Evolutionary conservation across 92 coral and sea anemone species (phyloP).

Genomic region (Epizoanthus illoricatus): DNA sequence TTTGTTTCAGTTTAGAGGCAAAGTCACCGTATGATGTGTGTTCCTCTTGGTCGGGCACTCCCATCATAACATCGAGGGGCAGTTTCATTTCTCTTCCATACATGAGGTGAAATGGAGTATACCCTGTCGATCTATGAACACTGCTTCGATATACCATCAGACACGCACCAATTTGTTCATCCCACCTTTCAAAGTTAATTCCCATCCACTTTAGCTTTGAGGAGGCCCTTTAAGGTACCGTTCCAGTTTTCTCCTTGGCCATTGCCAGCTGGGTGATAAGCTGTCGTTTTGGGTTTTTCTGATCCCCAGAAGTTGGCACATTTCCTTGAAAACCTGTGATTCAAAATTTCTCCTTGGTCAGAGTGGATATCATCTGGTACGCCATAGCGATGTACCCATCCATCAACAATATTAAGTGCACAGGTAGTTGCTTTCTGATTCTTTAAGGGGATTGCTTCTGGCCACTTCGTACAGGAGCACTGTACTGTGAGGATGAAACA

Average conservation of each 20-base stretch:
- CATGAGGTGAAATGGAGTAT: constrained; percentile 45
- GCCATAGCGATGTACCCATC: constrained; percentile 54
- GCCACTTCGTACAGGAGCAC: constrained; percentile 61
- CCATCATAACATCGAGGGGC: constrained; percentile 43
- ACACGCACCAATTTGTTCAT: constrained; percentile 39
- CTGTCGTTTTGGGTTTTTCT: constrained; percentile 39
- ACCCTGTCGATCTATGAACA: constrained; percentile 33
- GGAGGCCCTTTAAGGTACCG: constrained; percentile 36
- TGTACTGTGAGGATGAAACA: constrained; percentile 48
- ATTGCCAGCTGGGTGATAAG: constrained; percentile 41
- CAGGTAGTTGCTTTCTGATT: constrained; percentile 52
- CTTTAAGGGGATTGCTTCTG: constrained; percentile 52
- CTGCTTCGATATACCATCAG: constrained; percentile 50
- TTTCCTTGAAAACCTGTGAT: constrained; percentile 37
- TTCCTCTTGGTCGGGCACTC: constrained; percentile 33
- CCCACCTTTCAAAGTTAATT: constrained; percentile 31
- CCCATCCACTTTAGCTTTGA: constrained; percentile 33
- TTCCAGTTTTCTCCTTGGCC: constrained; percentile 43
- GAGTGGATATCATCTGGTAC: constrained; percentile 46
- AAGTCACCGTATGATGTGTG: constrained; percentile 7
- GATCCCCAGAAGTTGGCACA: constrained; percentile 37
- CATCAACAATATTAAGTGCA: constrained; percentile 41
- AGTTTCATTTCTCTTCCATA: constrained; percentile 46
- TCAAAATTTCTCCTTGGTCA: constrained; percentile 43
- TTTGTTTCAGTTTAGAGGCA: constrained; percentile 22